phyloP scores from a whole-genome alignment of 2,113 vertebrate genomes.

The Ictalurus punctatus region DNA sequence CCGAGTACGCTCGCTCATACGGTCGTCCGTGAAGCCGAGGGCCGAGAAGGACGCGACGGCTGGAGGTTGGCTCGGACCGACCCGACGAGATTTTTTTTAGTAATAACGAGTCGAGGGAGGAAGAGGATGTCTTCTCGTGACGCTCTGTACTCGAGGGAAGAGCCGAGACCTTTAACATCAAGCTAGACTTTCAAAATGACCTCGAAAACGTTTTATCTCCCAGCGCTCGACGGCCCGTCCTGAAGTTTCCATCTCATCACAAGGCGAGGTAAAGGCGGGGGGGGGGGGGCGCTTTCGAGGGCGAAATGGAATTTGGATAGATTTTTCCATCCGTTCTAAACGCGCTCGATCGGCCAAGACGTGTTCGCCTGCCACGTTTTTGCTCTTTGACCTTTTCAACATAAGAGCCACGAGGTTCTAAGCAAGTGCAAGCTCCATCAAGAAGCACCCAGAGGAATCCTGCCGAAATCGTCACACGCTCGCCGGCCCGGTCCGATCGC shows the following conservation, averaged over 20 bases:
- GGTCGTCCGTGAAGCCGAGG: no score
- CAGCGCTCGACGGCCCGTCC: background rate
- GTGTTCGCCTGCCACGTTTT: background rate
- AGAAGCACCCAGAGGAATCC: background rate
- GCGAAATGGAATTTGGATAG: background rate
- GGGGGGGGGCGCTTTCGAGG: background rate
- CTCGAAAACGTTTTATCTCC: background rate
- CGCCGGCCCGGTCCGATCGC: background rate
- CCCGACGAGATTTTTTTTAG: background rate
- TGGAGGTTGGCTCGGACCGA: background rate
- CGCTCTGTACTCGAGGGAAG: background rate
- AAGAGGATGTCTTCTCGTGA: background rate
- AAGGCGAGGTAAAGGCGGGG: background rate
- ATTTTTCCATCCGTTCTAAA: background rate
- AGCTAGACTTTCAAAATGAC: background rate
- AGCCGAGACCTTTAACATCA: background rate
- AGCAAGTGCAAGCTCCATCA: background rate
- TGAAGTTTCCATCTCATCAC: conserved; percentile 11
- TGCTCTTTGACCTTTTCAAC: background rate
- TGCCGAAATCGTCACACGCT: background rate
- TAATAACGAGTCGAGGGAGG: background rate
- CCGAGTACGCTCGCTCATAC: background rate
- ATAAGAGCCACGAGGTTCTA: background rate
- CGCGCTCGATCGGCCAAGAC: background rate
- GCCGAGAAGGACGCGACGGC: background rate